Evolutionary conservation across 2,888 invertebrate genomes (phyloP).

Genomic region (Xylophagus ater): DNA sequence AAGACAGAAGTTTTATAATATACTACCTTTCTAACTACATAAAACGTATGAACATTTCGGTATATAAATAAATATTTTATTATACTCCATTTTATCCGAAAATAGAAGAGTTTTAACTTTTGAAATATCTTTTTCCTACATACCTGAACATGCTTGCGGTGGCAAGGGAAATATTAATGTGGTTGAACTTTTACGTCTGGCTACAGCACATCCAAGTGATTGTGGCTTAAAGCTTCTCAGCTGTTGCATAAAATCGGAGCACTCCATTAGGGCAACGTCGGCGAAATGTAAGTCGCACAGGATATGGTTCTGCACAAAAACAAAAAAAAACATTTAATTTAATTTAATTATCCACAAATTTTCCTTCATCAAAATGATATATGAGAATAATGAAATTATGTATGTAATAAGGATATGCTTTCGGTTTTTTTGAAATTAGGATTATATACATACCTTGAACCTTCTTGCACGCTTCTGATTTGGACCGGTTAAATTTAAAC

Average conservation of each 20-base stretch:
- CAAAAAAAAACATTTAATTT: too few relatives aligned
- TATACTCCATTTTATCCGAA: too few relatives aligned
- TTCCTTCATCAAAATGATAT: too few relatives aligned
- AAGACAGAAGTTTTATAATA: too few relatives aligned
- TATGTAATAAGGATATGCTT: constrained; percentile 1
- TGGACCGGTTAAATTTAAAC: constrained; percentile 83
- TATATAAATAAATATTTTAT: too few relatives aligned
- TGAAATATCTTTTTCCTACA: constrained; percentile 22
- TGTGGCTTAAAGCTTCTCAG: constrained; percentile 92
- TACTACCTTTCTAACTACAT: too few relatives aligned
- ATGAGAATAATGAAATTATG: neutral
- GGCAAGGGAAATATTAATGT: constrained; percentile 89
- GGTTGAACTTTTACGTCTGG: constrained; percentile 84
- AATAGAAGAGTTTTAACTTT: neutral
- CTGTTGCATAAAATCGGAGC: constrained; percentile 95
- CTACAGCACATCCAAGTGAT: constrained; percentile 89
- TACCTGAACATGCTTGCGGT: constrained; percentile 89
- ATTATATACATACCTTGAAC: constrained; percentile 42
- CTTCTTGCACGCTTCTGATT: constrained; percentile 62
- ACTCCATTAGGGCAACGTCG: constrained; percentile 94
- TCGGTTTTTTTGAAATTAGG: too few relatives aligned
- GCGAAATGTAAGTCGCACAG: constrained; percentile 93
- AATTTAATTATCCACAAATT: too few relatives aligned
- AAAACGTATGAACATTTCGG: too few relatives aligned
- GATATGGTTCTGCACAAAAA: constrained; percentile 61